Conservation (phyloP, 1,140 invertebrate species). For the Calosoma granatense region DNA sequence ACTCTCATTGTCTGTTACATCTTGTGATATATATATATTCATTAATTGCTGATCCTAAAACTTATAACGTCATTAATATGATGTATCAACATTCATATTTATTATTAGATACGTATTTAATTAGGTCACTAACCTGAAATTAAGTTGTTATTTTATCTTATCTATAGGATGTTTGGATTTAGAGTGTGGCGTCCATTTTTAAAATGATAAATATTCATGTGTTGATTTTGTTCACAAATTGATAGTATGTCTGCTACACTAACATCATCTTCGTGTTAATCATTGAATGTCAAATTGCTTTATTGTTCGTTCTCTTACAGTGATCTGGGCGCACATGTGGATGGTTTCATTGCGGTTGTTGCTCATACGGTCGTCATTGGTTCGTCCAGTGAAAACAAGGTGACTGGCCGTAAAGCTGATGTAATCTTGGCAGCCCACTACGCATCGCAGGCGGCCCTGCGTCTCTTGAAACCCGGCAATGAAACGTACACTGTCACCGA, state of each 20-base stretch:
- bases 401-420: conserved; percentile 85
- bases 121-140: too few relatives aligned
- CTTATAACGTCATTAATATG: too few relatives aligned
- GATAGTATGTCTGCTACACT: conserved; percentile 8
- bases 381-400: conserved; percentile 55
- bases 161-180: too few relatives aligned
- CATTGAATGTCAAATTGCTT: neutral
- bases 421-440: conserved; percentile 90
- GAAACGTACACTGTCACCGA: conserved; percentile 78
- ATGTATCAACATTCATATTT: too few relatives aligned
- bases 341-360: conserved; percentile 97
- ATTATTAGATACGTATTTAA: too few relatives aligned
- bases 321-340: conserved; percentile 95
- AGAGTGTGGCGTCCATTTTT: too few relatives aligned
- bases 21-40: too few relatives aligned
- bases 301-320: conserved; percentile 43
- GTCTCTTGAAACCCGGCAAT: conserved; percentile 84
- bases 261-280: neutral
- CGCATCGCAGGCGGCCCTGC: conserved; percentile 87
- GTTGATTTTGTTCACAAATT: too few relatives aligned
- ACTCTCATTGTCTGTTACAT: too few relatives aligned
- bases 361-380: conserved; percentile 93
- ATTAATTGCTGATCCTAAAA: too few relatives aligned
- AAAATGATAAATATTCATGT: too few relatives aligned
- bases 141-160: too few relatives aligned